These are phyloP conservation scores for Exephanes ischioxanthus DNA, from an alignment of 2,888 invertebrate genomes.

Conservation along the genomic window DNA sequence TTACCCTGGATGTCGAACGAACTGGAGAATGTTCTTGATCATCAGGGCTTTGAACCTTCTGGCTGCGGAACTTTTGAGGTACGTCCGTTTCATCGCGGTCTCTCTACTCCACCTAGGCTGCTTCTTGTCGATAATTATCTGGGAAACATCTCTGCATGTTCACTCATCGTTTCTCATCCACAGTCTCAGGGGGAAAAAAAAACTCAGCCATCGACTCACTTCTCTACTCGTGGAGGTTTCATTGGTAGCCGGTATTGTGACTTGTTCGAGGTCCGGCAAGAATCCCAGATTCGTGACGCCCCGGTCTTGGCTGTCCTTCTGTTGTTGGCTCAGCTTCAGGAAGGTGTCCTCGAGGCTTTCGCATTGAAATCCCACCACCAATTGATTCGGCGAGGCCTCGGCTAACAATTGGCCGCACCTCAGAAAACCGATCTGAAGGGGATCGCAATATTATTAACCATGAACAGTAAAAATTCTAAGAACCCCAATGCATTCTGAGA, in stretches of 20 bases:
- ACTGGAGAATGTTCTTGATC: constrained; percentile 90
- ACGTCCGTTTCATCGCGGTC: constrained; percentile 20
- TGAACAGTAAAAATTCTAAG: not conserved
- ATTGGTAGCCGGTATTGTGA: constrained; percentile 49
- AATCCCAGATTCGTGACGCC: constrained; percentile 63
- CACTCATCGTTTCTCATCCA: not conserved
- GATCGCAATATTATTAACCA: not conserved
- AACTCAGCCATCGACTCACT: constrained; percentile 36
- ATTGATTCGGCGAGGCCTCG: constrained; percentile 92
- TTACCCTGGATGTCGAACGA: constrained; percentile 91
- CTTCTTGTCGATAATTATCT: constrained; percentile 72
- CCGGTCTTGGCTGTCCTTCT: constrained; percentile 84
- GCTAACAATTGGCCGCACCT: constrained; percentile 94
- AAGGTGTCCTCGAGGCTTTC: constrained; percentile 95
- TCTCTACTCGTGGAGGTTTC: constrained; percentile 44
- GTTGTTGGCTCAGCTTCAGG: constrained; percentile 90
- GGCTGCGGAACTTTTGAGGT: constrained; percentile 15
- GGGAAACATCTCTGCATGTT: constrained; percentile 45
- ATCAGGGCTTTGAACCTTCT: constrained; percentile 88
- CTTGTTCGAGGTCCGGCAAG: constrained; percentile 68
- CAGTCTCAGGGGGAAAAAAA: not conserved
- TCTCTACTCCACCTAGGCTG: constrained; percentile 48
- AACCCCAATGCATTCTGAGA: not conserved
- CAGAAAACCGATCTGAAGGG: constrained; percentile 93
- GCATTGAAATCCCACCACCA: constrained; percentile 90